Evolutionary conservation across 2,113 vertebrate genomes (phyloP), one percentile per base, ranked within the genome.

Genomic region (Dunckerocampus dactyliophorus): DNA sequence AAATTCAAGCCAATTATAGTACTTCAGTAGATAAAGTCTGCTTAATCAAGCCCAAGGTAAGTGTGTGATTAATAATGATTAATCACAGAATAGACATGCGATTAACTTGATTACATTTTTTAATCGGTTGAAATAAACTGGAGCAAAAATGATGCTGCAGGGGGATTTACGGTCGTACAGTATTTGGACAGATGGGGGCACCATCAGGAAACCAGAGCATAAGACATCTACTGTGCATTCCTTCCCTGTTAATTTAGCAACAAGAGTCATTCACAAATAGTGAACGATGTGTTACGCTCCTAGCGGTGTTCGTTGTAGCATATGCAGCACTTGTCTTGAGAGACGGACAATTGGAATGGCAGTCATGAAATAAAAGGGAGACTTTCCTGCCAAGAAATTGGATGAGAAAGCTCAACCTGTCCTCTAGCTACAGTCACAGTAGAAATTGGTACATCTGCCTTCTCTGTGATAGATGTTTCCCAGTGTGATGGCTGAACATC

Each of bases 361-460:
- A 74, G 64, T 59, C 63, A 65, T 65, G 34, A n/a, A 61, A 21
- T 50, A 37, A 55, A 55, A 51, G 51, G 51, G 20, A 61, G 51
- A 34, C 15, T 53, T 72, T 62, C 34, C 42, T 61, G 51, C 56
- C 57, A 39, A 17, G 28, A 56, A 48, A 48, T 15, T 8, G 15
- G 47, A 59, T 56, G 56, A 63, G 53, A 47, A 58, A 54, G 14
- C 42, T 48, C 54, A 15, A 59, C 57, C 58, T 54, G 59, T 69
- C 52, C 66, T 52, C 21, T 42, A 64, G 34, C 75, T 67, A 59
- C 62, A 63, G 62, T 82, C 75, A 78, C 62, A 62, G 57, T 50
- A 82, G 72, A 76, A 76, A 78, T 74, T 71, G 76, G 46, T 72
- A 62, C 50, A 60, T 70, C 69, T 67, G 72, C 62, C 67, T 75